These are phyloP conservation scores for Melanaphis sacchari DNA, from an alignment of 1,140 invertebrate genomes.

Conservation along the genomic window DNA sequence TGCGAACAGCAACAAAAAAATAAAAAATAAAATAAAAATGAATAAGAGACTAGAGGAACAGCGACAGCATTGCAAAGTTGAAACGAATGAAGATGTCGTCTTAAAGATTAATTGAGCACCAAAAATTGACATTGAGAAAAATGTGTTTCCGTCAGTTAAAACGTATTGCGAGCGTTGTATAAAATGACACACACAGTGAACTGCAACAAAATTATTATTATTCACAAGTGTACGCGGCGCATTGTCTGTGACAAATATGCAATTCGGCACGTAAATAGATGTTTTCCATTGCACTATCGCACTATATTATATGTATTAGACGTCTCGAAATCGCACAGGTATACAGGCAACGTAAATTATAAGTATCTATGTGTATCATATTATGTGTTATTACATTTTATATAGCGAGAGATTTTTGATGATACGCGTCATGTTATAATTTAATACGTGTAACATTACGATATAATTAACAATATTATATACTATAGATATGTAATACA, in stretches of 20 bases:
- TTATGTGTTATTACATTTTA: not conserved
- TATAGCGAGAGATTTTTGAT: not conserved
- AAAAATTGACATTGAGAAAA: conserved; percentile 1
- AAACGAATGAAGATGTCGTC: not conserved
- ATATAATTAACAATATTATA: no score
- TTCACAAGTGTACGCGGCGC: no score
- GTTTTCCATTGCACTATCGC: not conserved
- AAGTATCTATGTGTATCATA: not conserved
- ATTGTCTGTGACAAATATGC: not conserved
- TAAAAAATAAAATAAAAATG: not conserved
- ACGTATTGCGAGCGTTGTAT: not conserved
- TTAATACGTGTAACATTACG: not conserved
- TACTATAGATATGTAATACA: no score
- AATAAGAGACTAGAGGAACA: not conserved
- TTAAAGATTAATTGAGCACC: not conserved
- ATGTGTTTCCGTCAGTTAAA: not conserved
- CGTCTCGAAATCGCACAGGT: not conserved
- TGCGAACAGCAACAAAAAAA: not conserved
- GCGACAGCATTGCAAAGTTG: not conserved
- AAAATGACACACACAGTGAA: not conserved
- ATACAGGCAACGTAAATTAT: no score
- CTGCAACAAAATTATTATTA: not conserved
- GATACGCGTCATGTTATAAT: not conserved
- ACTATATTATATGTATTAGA: not conserved
- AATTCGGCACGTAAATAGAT: not conserved